A percentile compares a stretch with the other conserved stretches of the same genome.
Evolutionary conservation across 2,797 vertebrate genomes (phyloP).

Genomic region (Gallinago stenura): DNA sequence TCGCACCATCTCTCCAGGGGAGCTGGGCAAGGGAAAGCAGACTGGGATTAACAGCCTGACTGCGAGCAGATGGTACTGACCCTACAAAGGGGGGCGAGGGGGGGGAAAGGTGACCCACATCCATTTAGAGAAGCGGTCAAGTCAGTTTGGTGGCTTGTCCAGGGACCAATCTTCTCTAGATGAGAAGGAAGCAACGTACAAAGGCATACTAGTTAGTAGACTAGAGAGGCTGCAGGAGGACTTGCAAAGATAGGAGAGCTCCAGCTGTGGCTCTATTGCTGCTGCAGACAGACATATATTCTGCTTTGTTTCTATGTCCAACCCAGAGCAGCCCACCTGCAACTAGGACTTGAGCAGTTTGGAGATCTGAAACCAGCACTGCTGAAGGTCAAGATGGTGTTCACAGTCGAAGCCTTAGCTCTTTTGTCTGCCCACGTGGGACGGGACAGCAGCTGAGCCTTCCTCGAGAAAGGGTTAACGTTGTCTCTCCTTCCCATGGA

Average conservation of each 20-base stretch:
- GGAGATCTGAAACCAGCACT: background rate
- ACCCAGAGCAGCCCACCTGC: background rate
- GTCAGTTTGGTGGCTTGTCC: background rate
- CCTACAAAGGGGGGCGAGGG: background rate
- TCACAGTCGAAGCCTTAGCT: background rate
- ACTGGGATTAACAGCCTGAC: background rate
- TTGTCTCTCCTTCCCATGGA: constrained; percentile 44
- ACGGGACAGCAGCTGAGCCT: background rate
- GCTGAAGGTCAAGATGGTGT: background rate
- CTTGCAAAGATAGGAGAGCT: background rate
- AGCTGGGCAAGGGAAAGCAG: background rate
- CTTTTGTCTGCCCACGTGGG: background rate
- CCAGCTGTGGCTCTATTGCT: background rate
- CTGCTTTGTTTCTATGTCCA: background rate
- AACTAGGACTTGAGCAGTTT: background rate
- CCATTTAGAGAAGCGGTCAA: background rate
- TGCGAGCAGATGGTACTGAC: background rate
- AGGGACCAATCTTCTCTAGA: background rate
- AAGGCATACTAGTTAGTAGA: background rate
- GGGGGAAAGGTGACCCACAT: background rate
- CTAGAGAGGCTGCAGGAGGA: background rate
- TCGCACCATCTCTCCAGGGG: rapidly evolving
- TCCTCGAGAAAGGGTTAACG: constrained; percentile 42
- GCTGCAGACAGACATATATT: background rate
- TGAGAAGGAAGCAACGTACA: background rate